Base-by-base conservation (phyloP, 2,113 vertebrate genomes). In the Fregetta grallaria region DNA sequence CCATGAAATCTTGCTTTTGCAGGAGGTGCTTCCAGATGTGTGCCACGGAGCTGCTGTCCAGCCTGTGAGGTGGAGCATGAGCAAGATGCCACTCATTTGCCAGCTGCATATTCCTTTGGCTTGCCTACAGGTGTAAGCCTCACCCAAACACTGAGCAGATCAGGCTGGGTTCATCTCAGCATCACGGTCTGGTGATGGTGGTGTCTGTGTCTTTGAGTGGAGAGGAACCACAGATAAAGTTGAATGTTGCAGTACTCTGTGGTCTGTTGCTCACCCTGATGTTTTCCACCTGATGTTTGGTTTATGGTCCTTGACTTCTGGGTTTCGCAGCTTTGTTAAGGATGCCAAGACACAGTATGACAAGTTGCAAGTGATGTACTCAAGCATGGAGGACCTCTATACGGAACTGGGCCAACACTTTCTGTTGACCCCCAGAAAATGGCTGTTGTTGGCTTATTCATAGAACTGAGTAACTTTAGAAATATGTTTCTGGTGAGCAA, bases 401-500 rank as follows among this genome's bases (percentile, higher is more conserved):
- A 83, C 15, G 19, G 98, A 99, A 47, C 79, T 99, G 79, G 98
- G 98, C 25, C 91, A 96, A 1, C 98, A 97, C 90, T 99, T 98
- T 95, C 97, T 99, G 61, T 99, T 92, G 97, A 99, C 92, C 97
- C 98, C 10, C 98, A 97, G 84, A 99, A 99, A 65, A 88, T 98
- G 3, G 96, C 98, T 17, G 90, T 98, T 29, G 99, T 98, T 93
- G 98, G 99, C 91, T 97, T 99, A 90, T 99, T 99, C 56, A 97
- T 97, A 4, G 99, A 99, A 88, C 97, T 99, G 68, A 98, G 98
- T 96, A 99, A 98, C 97, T 99, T 99, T 62, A 98, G 96, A 94
- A 99, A 97, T 95, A 99, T 98, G 98, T 99, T 99, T 96, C 96
- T 98, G 98, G 99, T 99, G 86, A 98, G 98, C 49, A 72, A 61